Evolutionary conservation across 1,140 invertebrate species (phyloP).

Genomic region (Ostrea edulis): DNA sequence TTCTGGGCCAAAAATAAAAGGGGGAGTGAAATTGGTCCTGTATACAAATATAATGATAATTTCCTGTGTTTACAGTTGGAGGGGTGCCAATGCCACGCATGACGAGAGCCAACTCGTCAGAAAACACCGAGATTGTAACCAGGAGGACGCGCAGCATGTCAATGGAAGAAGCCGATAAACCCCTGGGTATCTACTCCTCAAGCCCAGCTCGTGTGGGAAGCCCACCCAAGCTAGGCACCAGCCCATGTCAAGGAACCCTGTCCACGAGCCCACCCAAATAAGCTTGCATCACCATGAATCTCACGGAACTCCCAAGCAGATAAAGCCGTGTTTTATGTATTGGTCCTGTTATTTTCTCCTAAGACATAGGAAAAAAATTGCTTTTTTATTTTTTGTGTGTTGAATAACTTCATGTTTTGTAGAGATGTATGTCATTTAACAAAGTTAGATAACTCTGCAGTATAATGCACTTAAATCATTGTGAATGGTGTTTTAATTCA

Average conservation of each 20-base stretch:
- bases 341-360: background rate
- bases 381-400: background rate
- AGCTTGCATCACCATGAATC: background rate
- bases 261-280: constrained; percentile 60
- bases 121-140: constrained; percentile 56
- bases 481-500: too few relatives aligned
- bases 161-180: constrained; percentile 86
- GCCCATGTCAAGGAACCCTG: constrained; percentile 55
- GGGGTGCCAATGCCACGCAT: constrained; percentile 75
- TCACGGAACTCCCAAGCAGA: background rate
- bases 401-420: background rate
- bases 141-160: constrained; percentile 79
- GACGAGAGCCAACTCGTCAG: constrained; percentile 66
- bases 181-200: constrained; percentile 72
- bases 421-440: background rate
- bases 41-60: background rate
- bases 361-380: background rate
- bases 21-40: too few relatives aligned
- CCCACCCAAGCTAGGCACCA: constrained; percentile 51
- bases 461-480: background rate
- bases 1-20: too few relatives aligned
- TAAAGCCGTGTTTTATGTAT: background rate
- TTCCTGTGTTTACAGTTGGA: constrained; percentile 69
- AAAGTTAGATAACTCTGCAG: background rate
- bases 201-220: constrained; percentile 61